Conservation (phyloP, 2,113 vertebrate species). For the Galemys pyrenaicus region DNA sequence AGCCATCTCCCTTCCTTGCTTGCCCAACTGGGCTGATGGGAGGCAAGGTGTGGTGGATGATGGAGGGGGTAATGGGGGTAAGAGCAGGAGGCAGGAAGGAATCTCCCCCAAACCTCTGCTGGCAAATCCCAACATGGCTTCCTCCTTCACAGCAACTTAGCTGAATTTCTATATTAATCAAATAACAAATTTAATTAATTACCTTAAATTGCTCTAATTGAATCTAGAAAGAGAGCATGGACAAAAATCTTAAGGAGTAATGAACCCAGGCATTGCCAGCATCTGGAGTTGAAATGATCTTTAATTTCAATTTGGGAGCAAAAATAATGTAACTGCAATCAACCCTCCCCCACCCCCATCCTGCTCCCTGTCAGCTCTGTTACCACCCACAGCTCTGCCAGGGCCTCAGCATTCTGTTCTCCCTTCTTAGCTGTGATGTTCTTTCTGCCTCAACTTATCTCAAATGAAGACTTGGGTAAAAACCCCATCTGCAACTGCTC, state of each 20-base stretch:
- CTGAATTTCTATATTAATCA: constrained; percentile 83
- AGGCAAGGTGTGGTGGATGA: too few species aligned
- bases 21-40: too few species aligned
- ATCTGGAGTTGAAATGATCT: constrained; percentile 77
- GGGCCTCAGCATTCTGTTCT: background rate
- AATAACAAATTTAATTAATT: constrained; percentile 86
- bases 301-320: constrained; percentile 76
- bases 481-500: too few species aligned
- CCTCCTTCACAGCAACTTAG: constrained; percentile 71
- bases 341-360: constrained; percentile 29
- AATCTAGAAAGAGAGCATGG: constrained; percentile 75
- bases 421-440: background rate
- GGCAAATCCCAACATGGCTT: background rate
- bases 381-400: background rate
- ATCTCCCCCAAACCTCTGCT: background rate
- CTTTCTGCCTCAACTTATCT: background rate
- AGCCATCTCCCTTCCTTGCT: background rate
- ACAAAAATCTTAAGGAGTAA: constrained; percentile 81
- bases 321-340: constrained; percentile 64
- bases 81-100: background rate
- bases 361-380: constrained; percentile 2
- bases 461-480: background rate
- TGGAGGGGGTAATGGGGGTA: background rate
- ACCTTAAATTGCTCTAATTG: constrained; percentile 82
- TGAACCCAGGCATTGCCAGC: constrained; percentile 72